These are phyloP conservation scores for Manacus vitellinus DNA, from an alignment of 2,113 vertebrate genomes.

Conservation along the genomic window DNA sequence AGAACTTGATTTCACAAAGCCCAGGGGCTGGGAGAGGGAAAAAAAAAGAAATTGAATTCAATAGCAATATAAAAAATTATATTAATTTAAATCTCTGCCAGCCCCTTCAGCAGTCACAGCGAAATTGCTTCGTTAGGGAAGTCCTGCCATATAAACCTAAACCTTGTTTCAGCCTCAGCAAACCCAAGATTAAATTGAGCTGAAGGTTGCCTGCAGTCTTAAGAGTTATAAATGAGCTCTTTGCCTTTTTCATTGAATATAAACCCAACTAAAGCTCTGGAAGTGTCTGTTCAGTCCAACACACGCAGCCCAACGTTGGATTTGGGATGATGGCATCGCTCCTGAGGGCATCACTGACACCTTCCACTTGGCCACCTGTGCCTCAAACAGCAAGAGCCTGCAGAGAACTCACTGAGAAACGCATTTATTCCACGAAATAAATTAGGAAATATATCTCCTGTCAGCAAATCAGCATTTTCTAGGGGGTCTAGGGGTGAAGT, in stretches of 20 bases:
- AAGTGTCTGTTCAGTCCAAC: neutral
- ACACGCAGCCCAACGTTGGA: accelerated
- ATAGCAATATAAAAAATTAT: neutral
- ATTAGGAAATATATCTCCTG: neutral
- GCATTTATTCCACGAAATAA: neutral
- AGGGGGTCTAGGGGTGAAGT: neutral
- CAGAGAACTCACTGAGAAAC: neutral
- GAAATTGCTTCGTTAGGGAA: neutral
- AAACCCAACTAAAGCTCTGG: neutral
- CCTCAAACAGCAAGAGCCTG: neutral
- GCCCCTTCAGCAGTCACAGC: neutral
- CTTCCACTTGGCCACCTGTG: too few relatives aligned
- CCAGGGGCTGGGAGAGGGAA: neutral
- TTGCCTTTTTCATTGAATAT: neutral
- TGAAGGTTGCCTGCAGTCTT: neutral
- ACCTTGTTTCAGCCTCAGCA: neutral
- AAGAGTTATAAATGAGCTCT: neutral
- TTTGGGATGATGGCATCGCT: neutral
- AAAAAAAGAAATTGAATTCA: neutral
- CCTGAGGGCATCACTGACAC: neutral
- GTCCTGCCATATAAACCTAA: neutral
- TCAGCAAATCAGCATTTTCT: neutral
- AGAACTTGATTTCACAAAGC: neutral
- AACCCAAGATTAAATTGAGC: neutral
- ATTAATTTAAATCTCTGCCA: neutral